phyloP scores from a whole-genome alignment of 2,888 invertebrate species.

The Trachelus troglodyta region DNA sequence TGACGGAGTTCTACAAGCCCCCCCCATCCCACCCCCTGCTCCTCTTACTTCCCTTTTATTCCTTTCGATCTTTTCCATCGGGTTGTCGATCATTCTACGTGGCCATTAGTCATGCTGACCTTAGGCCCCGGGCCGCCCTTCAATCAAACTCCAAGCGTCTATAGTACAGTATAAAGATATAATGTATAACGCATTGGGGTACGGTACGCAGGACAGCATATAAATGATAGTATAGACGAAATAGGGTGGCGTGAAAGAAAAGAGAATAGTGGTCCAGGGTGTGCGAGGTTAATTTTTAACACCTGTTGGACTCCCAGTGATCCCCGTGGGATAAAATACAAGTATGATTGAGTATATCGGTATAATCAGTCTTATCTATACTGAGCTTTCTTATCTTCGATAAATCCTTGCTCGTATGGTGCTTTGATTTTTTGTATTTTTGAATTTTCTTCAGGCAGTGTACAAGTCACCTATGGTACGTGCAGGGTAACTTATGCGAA shows the following conservation, averaged over 20 bases:
- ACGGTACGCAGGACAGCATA: neutral
- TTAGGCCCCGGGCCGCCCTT: slow-evolving; percentile 2
- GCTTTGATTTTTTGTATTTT: neutral
- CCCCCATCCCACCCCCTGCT: no score
- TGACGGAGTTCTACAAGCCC: neutral
- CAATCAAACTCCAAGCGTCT: neutral
- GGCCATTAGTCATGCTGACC: slow-evolving; percentile 19
- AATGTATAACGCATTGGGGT: neutral
- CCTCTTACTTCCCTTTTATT: slow-evolving; percentile 12
- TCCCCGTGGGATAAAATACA: neutral
- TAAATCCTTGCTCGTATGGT: neutral
- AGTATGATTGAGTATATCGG: neutral
- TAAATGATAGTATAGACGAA: neutral
- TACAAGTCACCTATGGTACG: neutral
- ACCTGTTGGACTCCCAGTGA: neutral
- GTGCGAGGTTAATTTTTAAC: neutral
- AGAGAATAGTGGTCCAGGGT: neutral
- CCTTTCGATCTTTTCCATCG: slow-evolving; percentile 18
- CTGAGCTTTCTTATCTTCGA: neutral
- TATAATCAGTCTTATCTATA: neutral
- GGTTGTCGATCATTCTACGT: slow-evolving; percentile 19
- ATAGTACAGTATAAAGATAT: neutral
- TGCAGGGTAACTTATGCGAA: no score
- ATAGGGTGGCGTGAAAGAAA: neutral
- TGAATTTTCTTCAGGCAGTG: neutral